These are phyloP conservation scores for Loripinus fragilis DNA, from an alignment of 2,888 invertebrate species.

Conservation along the genomic window DNA sequence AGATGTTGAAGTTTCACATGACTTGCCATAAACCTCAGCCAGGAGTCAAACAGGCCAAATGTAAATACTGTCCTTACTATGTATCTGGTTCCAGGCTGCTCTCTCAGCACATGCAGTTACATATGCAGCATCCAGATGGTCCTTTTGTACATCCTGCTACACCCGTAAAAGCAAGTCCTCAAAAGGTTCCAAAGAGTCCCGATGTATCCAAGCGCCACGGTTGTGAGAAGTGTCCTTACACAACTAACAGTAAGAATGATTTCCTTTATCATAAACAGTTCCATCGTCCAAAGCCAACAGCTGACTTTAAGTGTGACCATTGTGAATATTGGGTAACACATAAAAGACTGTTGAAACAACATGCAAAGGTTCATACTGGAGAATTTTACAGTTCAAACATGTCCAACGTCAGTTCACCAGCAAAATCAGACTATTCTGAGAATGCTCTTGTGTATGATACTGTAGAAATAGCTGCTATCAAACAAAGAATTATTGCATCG, in stretches of 20 bases:
- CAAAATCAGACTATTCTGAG: slow-evolving; percentile 74
- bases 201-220: slow-evolving; percentile 87
- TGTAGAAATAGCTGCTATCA: slow-evolving; percentile 78
- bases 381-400: slow-evolving; percentile 29
- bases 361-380: slow-evolving; percentile 88
- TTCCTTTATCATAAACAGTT: slow-evolving; percentile 94
- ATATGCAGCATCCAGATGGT: slow-evolving; percentile 77
- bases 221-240: slow-evolving; percentile 92
- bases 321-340: slow-evolving; percentile 94
- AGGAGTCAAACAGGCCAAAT: slow-evolving; percentile 90
- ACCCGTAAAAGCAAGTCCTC: slow-evolving; percentile 32
- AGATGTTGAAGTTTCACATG: slow-evolving; percentile 84
- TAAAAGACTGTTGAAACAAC: slow-evolving; percentile 91
- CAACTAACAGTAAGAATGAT: slow-evolving; percentile 93
- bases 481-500: slow-evolving; percentile 79
- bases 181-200: slow-evolving; percentile 34
- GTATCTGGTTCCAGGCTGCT: slow-evolving; percentile 86
- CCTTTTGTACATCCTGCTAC: slow-evolving; percentile 20
- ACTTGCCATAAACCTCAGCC: slow-evolving; percentile 88
- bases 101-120: slow-evolving; percentile 88
- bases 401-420: slow-evolving; percentile 68
- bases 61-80: slow-evolving; percentile 92
- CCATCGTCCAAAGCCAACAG: slow-evolving; percentile 88
- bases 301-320: slow-evolving; percentile 91
- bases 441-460: slow-evolving; percentile 73